A percentile compares a stretch with the other conserved stretches of the same genome.
Evolutionary conservation across 1,140 invertebrate genomes (phyloP).

Genomic region (Mya arenaria): DNA sequence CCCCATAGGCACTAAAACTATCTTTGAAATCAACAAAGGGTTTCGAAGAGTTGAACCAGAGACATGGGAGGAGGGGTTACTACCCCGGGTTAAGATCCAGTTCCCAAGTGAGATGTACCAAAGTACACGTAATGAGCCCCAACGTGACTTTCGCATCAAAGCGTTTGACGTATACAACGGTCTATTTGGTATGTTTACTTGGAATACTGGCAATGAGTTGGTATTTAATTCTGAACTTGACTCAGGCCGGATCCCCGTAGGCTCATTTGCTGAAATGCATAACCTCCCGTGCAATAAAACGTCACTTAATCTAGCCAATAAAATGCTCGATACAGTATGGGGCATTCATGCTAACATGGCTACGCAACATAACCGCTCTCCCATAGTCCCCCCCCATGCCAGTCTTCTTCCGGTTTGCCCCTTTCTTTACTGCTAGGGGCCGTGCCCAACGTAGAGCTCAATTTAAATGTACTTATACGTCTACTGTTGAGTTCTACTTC

Average conservation of each 20-base stretch:
- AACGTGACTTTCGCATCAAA: background rate
- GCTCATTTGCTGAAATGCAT: background rate
- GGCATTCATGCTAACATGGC: slow-evolving; percentile 32
- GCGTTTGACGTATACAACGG: background rate
- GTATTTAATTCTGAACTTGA: background rate
- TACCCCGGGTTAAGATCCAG: background rate
- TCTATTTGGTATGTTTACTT: background rate
- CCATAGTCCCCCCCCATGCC: background rate
- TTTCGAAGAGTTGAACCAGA: background rate
- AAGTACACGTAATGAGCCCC: background rate
- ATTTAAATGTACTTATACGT: background rate
- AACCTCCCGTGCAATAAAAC: background rate
- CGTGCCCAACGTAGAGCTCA: background rate
- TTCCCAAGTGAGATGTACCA: background rate
- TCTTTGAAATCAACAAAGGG: background rate
- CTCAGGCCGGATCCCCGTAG: background rate
- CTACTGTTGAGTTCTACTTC: background rate
- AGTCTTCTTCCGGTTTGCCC: slow-evolving; percentile 1
- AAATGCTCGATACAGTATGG: slow-evolving; percentile 2
- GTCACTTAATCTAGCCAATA: background rate
- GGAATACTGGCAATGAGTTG: background rate
- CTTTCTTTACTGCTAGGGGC: slow-evolving; percentile 6
- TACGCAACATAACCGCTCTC: slow-evolving; percentile 6
- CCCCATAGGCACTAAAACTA: background rate
- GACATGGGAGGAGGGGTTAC: background rate